Base-by-base conservation (phyloP, 23 tunicate genomes). In the Halocynthia roretzi region DNA sequence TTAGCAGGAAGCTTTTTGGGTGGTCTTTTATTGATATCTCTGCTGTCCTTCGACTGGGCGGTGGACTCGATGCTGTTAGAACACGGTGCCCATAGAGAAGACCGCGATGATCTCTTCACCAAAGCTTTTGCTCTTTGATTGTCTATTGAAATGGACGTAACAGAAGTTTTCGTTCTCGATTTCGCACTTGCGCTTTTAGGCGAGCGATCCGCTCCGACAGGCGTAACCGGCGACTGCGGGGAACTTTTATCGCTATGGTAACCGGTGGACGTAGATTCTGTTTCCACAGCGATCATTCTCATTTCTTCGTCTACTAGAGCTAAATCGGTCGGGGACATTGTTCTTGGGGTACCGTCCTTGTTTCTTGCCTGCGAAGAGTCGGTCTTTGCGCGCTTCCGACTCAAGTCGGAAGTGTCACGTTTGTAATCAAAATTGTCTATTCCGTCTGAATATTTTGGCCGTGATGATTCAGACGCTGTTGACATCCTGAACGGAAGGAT, bases 241-340 rank as follows among this genome's bases (percentile, higher is more conserved):
- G 72, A 57, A 50, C 72, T 80, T 22, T 85, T 82, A 10, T 77
- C 90, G 44, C 81, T 86, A 5, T 70, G 81, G 58, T 86, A 86
- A 11, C 93, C 93, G 72, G 85, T 87, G 14, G 85, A 79, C 40
- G 68, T 81, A 7, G 91, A 78, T 9, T 81, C 70, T 18, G 93
- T 87, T 53, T 87, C 93, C 22, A 61, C 44, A 23, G 82, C 81
- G 18, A 82, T 71, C 77, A 75, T 68, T 7, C 50, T 81, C 65
- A 76, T 70, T 18, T 86, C 85, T 48, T 86, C 82, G 62, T 87
- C 86, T 0, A 81, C 93, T 67, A 86, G 44, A 8, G 71, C 85
- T 14, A 72, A 50, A 53, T 72, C 79, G 51, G 71, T 15, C 17
- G 52, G 21, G 0, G 50, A 49, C 22, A 18, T 52, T 12, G 56